Conservation (phyloP, 1,140 invertebrate genomes). For the Procambarus virginalis region DNA sequence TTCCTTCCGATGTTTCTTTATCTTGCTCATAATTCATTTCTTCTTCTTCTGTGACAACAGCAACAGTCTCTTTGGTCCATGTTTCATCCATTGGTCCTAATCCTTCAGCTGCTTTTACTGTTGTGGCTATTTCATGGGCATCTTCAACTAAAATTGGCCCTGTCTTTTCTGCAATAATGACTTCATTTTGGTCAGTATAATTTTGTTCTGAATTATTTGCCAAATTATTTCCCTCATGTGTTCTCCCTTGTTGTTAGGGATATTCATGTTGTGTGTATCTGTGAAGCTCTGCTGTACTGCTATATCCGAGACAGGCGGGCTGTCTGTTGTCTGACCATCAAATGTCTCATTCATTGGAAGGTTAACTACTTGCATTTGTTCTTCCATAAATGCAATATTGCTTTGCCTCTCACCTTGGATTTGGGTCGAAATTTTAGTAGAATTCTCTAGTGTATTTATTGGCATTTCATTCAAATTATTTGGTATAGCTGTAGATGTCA, state of each 20-base stretch:
- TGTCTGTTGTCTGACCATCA: neutral
- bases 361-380: neutral
- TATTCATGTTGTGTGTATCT: neutral
- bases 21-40: neutral
- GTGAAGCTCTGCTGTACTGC: neutral
- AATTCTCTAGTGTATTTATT: neutral
- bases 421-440: neutral
- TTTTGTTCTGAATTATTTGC: neutral
- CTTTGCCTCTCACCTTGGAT: neutral
- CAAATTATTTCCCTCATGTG: neutral
- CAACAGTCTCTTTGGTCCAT: no score
- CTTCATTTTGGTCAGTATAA: neutral
- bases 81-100: neutral
- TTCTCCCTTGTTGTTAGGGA: neutral
- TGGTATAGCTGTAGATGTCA: neutral
- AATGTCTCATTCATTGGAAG: neutral
- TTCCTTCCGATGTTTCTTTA: neutral
- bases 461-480: neutral
- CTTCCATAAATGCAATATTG: neutral
- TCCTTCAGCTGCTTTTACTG: neutral
- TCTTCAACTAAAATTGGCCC: constrained; percentile 11
- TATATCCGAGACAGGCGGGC: neutral
- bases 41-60: no score
- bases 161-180: neutral
- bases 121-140: neutral